Conservation (phyloP, 2,113 vertebrate genomes). For the Dicaeum eximium region DNA sequence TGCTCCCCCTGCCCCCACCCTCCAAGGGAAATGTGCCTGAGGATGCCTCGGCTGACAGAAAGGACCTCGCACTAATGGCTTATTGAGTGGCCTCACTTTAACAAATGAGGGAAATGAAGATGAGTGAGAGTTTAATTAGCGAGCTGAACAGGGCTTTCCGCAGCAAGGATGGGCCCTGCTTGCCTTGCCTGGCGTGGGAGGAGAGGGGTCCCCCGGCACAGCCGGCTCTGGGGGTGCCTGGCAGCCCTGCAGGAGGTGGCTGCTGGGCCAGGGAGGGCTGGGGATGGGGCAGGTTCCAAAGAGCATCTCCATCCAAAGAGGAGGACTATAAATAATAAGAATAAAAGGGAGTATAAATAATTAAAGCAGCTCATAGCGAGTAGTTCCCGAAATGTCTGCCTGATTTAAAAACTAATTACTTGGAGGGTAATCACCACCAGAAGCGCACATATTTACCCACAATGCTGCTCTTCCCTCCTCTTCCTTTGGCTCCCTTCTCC, state of each 20-base stretch:
- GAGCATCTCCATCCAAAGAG: background rate
- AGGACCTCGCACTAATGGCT: conserved; percentile 11
- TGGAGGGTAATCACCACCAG: conserved; percentile 41
- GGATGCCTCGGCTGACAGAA: background rate
- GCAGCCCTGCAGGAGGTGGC: background rate
- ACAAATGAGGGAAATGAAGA: conserved; percentile 48
- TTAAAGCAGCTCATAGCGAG: conserved; percentile 56
- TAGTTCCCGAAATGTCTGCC: conserved; percentile 58
- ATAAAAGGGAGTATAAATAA: conserved; percentile 60
- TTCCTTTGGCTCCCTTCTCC: background rate
- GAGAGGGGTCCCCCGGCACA: background rate
- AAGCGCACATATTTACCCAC: conserved; percentile 15
- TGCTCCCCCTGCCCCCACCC: background rate
- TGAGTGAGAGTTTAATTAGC: conserved; percentile 49
- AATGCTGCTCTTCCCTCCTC: background rate
- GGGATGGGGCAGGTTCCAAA: background rate
- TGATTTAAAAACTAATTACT: conserved; percentile 72
- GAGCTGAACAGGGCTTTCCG: background rate
- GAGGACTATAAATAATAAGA: conserved; percentile 33
- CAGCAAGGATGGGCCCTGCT: accelerated
- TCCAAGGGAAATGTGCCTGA: background rate
- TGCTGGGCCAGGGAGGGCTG: background rate
- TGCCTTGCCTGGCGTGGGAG: background rate
- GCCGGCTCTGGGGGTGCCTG: background rate
- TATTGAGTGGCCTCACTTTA: conserved; percentile 47